Conservation (phyloP, 2,888 invertebrate species). For the Pelosia muscerda region DNA sequence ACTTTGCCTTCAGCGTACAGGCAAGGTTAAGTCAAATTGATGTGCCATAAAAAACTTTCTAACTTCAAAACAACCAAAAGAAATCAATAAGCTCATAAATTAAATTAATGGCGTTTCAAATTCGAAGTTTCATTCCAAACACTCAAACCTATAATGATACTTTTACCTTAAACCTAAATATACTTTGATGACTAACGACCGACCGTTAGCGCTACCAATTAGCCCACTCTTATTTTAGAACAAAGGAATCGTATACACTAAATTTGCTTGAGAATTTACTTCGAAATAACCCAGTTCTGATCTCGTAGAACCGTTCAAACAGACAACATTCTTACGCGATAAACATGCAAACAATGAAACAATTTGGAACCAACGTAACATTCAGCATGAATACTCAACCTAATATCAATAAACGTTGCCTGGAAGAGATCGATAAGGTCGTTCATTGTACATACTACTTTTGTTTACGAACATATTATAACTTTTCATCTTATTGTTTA, state of each 20-base stretch:
- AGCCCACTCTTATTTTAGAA: background rate
- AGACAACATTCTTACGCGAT: constrained; percentile 1
- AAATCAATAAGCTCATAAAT: no score
- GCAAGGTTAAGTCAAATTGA: no score
- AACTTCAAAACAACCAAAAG: no score
- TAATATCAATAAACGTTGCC: background rate
- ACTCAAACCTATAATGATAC: background rate
- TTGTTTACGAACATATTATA: no score
- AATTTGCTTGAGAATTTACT: background rate
- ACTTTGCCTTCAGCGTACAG: no score
- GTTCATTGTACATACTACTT: no score
- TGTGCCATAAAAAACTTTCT: no score
- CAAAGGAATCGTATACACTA: background rate
- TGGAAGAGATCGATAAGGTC: no score
- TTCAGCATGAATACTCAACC: background rate
- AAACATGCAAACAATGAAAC: constrained; percentile 2
- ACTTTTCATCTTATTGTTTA: no score
- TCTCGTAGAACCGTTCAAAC: background rate
- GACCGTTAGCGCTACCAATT: constrained; percentile 2
- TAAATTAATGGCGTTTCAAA: background rate
- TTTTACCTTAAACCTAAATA: constrained; percentile 4
- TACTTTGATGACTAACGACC: background rate
- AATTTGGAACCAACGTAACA: background rate
- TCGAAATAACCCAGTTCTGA: constrained; percentile 2
- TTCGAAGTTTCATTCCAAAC: background rate